Percentiles rank a stretch among this genome's conserved stretches.
phyloP scores from a whole-genome alignment of 2,113 vertebrate species.

The Sitta europaea region DNA sequence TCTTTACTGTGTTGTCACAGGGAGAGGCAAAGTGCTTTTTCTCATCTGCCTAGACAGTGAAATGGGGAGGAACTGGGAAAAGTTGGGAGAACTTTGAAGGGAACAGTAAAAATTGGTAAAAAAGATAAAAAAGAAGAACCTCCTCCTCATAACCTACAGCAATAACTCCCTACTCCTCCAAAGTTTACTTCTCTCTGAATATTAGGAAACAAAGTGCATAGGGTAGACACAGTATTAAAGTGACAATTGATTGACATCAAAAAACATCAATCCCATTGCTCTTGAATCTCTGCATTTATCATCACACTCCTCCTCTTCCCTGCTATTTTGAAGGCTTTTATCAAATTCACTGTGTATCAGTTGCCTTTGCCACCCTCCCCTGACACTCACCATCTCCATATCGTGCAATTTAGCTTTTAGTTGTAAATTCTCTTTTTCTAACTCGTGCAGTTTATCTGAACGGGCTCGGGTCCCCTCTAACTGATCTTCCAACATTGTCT shows the following conservation, averaged over 20 bases:
- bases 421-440: constrained; percentile 96
- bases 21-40: neutral
- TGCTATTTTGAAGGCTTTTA: neutral
- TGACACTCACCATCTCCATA: constrained; percentile 89
- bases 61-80: neutral
- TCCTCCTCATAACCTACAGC: neutral
- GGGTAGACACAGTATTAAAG: neutral
- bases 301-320: neutral
- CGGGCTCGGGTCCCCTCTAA: constrained; percentile 87
- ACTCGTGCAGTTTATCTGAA: constrained; percentile 93
- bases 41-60: neutral
- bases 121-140: too few relatives aligned
- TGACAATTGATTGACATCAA: neutral
- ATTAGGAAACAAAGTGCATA: neutral
- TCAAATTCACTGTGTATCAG: neutral
- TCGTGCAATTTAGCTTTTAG: constrained; percentile 94
- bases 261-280: rapidly evolving
- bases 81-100: neutral
- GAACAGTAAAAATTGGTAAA: neutral
- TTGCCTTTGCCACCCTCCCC: neutral
- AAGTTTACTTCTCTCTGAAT: neutral
- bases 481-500: constrained; percentile 95
- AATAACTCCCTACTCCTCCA: neutral
- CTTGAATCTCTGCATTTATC: neutral
- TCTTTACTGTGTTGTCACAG: neutral